These are phyloP conservation scores for Catalaphyllia jardinei DNA, from an alignment of 64 coral and sea anemone species.

Conservation along the genomic window DNA sequence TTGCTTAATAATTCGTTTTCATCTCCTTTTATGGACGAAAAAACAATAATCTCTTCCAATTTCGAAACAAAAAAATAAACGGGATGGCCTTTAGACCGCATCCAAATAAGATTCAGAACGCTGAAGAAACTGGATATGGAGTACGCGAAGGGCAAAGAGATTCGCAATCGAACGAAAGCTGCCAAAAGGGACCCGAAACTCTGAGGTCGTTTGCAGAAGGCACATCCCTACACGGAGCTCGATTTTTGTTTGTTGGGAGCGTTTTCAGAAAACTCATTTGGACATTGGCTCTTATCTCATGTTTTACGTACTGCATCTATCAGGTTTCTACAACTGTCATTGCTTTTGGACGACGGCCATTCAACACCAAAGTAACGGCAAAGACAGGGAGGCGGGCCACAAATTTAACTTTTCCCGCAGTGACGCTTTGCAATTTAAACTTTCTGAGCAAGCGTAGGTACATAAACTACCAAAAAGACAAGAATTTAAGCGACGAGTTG, in stretches of 20 bases:
- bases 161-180: neutral
- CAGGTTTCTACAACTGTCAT: neutral
- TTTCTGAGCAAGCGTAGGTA: neutral
- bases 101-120: neutral
- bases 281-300: neutral
- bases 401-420: conserved; percentile 1
- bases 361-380: neutral
- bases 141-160: neutral
- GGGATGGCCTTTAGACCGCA: neutral
- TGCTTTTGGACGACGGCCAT: neutral
- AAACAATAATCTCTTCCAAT: neutral
- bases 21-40: neutral
- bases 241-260: neutral
- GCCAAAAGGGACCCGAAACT: neutral
- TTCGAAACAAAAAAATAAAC: neutral
- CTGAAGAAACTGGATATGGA: neutral
- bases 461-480: neutral
- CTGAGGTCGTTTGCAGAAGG: neutral
- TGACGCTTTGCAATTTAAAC: conserved; percentile 31
- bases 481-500: neutral
- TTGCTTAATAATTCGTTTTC: neutral
- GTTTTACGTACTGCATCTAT: neutral
- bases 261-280: conserved; percentile 18
- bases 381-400: neutral
- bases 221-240: conserved; percentile 27